phyloP scores from a whole-genome alignment of 2,113 vertebrate genomes.

The Puntigrus tetrazona region DNA sequence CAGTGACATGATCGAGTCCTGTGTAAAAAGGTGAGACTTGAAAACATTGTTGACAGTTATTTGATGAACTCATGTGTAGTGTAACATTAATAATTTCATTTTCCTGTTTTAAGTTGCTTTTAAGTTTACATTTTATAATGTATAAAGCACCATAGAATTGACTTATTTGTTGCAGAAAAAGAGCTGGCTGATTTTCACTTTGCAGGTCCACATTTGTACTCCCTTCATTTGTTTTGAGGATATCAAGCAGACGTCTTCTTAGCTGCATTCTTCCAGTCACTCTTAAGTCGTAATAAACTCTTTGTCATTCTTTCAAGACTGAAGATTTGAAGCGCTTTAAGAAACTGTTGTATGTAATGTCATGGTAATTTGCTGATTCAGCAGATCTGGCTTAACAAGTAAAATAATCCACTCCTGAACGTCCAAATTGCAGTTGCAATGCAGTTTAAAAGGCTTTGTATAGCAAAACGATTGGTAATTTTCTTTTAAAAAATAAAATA shows the following conservation, averaged over 20 bases:
- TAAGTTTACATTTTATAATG: no score
- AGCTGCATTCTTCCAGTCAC: neutral
- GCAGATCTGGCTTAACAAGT: conserved; percentile 12
- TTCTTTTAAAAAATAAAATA: no score
- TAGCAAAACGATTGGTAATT: no score
- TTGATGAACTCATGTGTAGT: no score
- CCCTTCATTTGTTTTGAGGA: neutral
- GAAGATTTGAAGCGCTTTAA: conserved; percentile 16
- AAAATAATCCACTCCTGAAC: neutral
- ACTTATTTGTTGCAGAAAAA: neutral
- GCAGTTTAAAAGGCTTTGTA: no score
- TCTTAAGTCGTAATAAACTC: neutral
- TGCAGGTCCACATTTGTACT: neutral
- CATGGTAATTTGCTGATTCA: conserved; percentile 19
- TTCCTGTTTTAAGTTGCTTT: no score
- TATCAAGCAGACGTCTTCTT: conserved; percentile 12
- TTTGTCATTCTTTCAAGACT: conserved; percentile 15
- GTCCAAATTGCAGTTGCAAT: no score
- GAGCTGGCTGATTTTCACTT: neutral
- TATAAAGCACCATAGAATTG: no score
- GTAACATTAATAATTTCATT: no score
- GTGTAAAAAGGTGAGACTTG: conserved; percentile 86
- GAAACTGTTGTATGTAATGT: conserved; percentile 3
- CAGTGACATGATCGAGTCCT: conserved; percentile 99
- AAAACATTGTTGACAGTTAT: neutral